Conservation (phyloP, 2,888 invertebrate species). For the Pegoplata infirma region DNA sequence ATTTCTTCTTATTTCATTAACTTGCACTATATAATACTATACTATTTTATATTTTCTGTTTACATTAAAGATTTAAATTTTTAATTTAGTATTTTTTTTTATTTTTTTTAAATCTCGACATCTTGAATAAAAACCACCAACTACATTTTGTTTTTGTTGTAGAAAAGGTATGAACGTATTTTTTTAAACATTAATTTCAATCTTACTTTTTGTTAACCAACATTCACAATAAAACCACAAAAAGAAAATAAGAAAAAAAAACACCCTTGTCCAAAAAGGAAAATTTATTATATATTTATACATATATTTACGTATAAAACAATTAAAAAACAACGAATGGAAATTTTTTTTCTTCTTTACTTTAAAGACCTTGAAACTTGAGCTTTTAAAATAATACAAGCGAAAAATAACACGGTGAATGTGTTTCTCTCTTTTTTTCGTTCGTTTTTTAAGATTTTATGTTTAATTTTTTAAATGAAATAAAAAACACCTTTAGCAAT, state of each 20-base stretch:
- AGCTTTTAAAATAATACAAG: neutral
- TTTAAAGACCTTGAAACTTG: neutral
- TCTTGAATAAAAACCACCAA: neutral
- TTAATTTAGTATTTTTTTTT: no score
- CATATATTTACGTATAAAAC: neutral
- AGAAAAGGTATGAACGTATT: neutral
- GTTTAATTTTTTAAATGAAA: neutral
- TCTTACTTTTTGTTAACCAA: constrained; percentile 14
- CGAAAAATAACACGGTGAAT: neutral
- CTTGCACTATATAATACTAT: no score
- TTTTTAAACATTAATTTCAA: constrained; percentile 19
- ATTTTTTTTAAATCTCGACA: neutral
- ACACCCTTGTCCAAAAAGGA: constrained; percentile 11
- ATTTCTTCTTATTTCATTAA: no score
- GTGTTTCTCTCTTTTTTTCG: neutral
- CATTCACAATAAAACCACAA: constrained; percentile 23
- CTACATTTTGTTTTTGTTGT: no score
- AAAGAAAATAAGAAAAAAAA: no score
- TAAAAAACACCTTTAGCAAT: neutral
- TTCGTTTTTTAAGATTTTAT: neutral
- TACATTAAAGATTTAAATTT: no score
- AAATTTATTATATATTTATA: neutral
- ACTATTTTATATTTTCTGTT: no score
- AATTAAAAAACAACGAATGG: neutral
- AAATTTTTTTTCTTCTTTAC: neutral